These are phyloP conservation scores for Noctua pronuba DNA, from an alignment of 2,888 invertebrate species.

Conservation along the genomic window DNA sequence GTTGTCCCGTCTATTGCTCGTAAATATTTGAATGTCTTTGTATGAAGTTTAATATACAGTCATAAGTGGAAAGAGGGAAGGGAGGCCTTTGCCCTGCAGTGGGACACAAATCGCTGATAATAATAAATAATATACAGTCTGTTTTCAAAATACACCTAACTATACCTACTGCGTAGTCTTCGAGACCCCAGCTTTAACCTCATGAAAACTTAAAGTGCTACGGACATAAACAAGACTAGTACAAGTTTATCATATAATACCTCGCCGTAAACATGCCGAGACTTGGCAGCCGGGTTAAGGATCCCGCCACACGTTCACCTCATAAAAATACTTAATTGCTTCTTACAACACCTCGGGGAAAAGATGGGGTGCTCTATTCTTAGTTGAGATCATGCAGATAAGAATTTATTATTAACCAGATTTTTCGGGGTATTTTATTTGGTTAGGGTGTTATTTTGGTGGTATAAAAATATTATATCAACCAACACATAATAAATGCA, in stretches of 20 bases:
- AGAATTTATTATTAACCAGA: slow-evolving; percentile 42
- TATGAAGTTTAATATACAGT: no score
- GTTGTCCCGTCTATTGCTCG: no score
- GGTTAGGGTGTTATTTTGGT: not conserved
- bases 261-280: slow-evolving; percentile 48
- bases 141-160: not conserved
- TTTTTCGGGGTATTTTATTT: not conserved
- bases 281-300: slow-evolving; percentile 54
- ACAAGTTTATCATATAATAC: slow-evolving; percentile 61
- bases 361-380: slow-evolving; percentile 53
- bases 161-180: not conserved
- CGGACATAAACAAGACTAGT: slow-evolving; percentile 50
- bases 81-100: no score
- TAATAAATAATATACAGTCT: no score
- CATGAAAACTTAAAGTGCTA: slow-evolving; percentile 42
- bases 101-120: no score
- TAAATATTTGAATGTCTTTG: no score
- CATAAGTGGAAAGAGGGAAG: no score
- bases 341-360: slow-evolving; percentile 60
- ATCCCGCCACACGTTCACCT: slow-evolving; percentile 60
- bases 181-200: slow-evolving; percentile 13
- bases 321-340: slow-evolving; percentile 61
- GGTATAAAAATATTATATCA: not conserved
- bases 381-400: slow-evolving; percentile 55
- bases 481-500: not conserved